Evolutionary conservation across 2,888 invertebrate genomes (phyloP).

Genomic region (Hypena proboscidalis): DNA sequence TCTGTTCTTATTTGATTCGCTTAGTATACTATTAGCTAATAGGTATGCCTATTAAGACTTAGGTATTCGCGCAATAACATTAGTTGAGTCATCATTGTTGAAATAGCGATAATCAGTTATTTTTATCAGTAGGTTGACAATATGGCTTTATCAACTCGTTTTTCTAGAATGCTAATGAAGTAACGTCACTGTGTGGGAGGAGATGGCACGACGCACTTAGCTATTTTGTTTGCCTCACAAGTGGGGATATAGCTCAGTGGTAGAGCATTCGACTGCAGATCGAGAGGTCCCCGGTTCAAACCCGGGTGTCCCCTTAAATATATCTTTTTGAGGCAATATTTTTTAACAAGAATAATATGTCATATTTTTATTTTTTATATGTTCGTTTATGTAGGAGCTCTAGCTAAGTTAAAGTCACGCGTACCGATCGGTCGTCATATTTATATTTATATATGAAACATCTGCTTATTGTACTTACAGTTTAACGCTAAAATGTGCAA

Average conservation of each 20-base stretch:
- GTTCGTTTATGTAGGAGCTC: no score
- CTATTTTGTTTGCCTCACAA: conserved; percentile 15
- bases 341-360: no score
- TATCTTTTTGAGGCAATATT: conserved; percentile 11
- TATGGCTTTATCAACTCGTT: conserved; percentile 29
- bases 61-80: no score
- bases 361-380: no score
- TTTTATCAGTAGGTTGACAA: conserved; percentile 34
- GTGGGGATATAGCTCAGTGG: conserved; percentile 80
- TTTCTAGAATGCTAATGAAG: conserved; percentile 18
- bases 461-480: conserved; percentile 13
- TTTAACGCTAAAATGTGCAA: no score
- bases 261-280: conserved; percentile 81
- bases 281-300: conserved; percentile 81
- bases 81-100: conserved; percentile 27
- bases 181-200: conserved; percentile 23
- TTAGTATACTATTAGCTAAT: no score
- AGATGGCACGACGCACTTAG: conserved; percentile 7
- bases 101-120: conserved; percentile 21
- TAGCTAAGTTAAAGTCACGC: no score
- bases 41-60: no score
- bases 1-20: no score
- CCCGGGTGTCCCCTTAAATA: conserved; percentile 74
- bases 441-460: no score
- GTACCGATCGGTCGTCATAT: no score